phyloP scores from a whole-genome alignment of 2,113 vertebrate species.

The Peromyscus leucopus region DNA sequence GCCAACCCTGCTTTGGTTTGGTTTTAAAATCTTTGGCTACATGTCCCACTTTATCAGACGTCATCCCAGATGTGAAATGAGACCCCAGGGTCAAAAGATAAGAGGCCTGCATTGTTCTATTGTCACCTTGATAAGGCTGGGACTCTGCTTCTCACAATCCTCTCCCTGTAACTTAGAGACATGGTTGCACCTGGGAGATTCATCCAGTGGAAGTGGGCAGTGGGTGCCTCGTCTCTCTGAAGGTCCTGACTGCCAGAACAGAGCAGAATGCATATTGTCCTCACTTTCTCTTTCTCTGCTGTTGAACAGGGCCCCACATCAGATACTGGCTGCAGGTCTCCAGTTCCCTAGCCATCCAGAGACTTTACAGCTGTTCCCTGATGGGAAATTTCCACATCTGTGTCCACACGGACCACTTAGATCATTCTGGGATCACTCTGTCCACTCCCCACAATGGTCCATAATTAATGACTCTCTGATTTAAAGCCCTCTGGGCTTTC shows the following conservation, averaged over 20 bases:
- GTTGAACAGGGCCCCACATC: neutral
- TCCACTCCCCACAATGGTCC: neutral
- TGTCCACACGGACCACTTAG: neutral
- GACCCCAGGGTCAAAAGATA: neutral
- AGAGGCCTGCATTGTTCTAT: neutral
- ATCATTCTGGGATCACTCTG: neutral
- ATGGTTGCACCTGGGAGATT: neutral
- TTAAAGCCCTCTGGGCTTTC: neutral
- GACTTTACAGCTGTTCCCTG: rapidly evolving
- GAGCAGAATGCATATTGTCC: neutral
- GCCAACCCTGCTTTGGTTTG: neutral
- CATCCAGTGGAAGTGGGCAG: neutral
- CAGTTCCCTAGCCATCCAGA: neutral
- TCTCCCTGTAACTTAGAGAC: neutral
- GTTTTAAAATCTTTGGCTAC: neutral
- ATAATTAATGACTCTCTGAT: neutral
- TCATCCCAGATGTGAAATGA: neutral
- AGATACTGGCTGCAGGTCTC: neutral
- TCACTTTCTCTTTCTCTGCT: neutral
- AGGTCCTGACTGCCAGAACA: neutral
- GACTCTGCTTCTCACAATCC: neutral
- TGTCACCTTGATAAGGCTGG: neutral
- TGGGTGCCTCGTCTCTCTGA: neutral
- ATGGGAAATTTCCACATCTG: neutral
- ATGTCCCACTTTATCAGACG: neutral